Percentiles rank a stretch among this genome's conserved stretches.
These are phyloP conservation scores for Dermatemys mawii DNA, from an alignment of 2,113 vertebrate species.

Conservation along the genomic window DNA sequence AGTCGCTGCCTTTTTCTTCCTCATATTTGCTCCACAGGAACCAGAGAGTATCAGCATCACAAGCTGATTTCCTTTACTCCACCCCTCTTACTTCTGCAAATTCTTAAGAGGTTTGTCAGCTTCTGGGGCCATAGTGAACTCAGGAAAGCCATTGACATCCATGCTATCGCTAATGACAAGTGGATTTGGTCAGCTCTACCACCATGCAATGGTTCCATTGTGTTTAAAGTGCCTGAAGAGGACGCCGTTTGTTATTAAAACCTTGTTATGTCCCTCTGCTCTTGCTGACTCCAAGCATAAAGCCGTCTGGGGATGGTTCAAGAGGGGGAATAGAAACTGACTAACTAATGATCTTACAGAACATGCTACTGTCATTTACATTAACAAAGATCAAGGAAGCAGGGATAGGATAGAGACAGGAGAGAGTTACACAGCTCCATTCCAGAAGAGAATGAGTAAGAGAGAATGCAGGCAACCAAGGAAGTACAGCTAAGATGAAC, in stretches of 20 bases:
- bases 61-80: constrained; percentile 5
- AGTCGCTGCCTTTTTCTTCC: constrained; percentile 47
- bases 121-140: not conserved
- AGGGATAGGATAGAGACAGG: not conserved
- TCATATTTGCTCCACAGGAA: constrained; percentile 51
- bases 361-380: not conserved
- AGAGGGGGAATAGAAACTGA: not conserved
- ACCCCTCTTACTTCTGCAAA: not conserved
- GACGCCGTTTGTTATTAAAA: not conserved
- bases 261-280: constrained; percentile 23
- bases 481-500: not conserved
- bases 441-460: not conserved
- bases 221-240: not conserved
- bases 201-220: not conserved
- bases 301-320: not conserved
- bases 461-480: not conserved
- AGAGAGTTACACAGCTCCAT: not conserved
- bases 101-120: constrained; percentile 2
- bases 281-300: not conserved
- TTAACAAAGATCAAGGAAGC: not conserved
- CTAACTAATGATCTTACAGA: not conserved
- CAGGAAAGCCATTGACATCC: constrained; percentile 4
- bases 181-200: not conserved
- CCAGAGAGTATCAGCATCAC: constrained; percentile 10
- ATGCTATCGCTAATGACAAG: not conserved